Conservation (phyloP, 2,797 vertebrate genomes). For the Myioborus miniatus region DNA sequence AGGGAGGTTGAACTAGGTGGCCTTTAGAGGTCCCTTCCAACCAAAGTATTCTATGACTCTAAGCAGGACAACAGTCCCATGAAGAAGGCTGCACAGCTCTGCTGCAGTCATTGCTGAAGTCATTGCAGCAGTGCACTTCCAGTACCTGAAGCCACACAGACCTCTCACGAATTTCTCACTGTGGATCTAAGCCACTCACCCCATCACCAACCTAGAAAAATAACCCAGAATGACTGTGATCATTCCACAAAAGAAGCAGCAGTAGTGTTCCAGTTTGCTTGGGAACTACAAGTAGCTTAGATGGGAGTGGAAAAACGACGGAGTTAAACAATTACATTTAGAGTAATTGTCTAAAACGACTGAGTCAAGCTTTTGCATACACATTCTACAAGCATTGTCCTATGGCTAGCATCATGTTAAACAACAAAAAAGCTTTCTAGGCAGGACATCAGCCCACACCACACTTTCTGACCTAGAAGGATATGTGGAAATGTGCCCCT, state of each 20-base stretch:
- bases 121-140: background rate
- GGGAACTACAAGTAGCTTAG: background rate
- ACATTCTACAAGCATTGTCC: background rate
- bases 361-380: background rate
- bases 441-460: background rate
- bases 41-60: background rate
- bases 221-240: background rate
- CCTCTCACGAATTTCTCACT: accelerated
- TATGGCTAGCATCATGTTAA: background rate
- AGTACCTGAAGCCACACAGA: accelerated
- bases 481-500: background rate
- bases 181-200: background rate
- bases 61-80: background rate
- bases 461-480: background rate
- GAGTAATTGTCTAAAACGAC: background rate
- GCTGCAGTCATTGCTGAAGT: background rate
- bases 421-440: background rate
- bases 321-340: background rate
- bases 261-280: background rate
- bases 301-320: background rate
- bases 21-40: background rate
- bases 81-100: background rate
- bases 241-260: background rate
- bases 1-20: accelerated
- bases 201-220: background rate